Percentiles rank a stretch among this genome's conserved stretches.
Evolutionary conservation across 2,888 invertebrate species (phyloP).

Genomic region (Thymelicus sylvestris): DNA sequence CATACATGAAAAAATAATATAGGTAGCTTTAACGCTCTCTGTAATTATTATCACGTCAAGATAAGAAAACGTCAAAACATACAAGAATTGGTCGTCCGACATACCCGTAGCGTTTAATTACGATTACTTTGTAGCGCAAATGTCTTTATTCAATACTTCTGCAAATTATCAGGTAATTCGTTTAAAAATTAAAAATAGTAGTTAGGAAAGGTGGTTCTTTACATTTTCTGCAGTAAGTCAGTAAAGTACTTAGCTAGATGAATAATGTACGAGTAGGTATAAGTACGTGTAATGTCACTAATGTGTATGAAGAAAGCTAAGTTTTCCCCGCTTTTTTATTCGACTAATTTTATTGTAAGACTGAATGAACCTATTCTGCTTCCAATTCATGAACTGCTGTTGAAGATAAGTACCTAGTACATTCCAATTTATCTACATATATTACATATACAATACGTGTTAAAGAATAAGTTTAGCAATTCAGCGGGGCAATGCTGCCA

Average conservation of each 20-base stretch:
- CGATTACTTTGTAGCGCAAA: constrained; percentile 16
- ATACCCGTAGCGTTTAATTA: neutral
- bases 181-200: neutral
- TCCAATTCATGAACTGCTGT: too few species aligned
- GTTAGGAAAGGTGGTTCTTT: neutral
- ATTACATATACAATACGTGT: too few species aligned
- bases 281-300: too few species aligned
- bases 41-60: constrained; percentile 1
- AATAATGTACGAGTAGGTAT: neutral
- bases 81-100: neutral
- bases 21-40: neutral
- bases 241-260: neutral
- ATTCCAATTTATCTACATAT: too few species aligned
- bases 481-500: too few species aligned
- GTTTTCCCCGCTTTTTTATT: too few species aligned
- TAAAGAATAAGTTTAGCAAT: too few species aligned
- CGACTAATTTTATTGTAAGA: too few species aligned
- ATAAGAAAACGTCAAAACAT: constrained; percentile 6
- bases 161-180: neutral
- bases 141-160: neutral
- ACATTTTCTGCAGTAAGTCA: neutral
- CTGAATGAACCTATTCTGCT: too few species aligned
- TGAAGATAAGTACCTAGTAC: too few species aligned
- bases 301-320: too few species aligned
- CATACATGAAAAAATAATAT: too few species aligned